phyloP scores from a whole-genome alignment of 2,888 invertebrate species.

The Laspeyria flexula region DNA sequence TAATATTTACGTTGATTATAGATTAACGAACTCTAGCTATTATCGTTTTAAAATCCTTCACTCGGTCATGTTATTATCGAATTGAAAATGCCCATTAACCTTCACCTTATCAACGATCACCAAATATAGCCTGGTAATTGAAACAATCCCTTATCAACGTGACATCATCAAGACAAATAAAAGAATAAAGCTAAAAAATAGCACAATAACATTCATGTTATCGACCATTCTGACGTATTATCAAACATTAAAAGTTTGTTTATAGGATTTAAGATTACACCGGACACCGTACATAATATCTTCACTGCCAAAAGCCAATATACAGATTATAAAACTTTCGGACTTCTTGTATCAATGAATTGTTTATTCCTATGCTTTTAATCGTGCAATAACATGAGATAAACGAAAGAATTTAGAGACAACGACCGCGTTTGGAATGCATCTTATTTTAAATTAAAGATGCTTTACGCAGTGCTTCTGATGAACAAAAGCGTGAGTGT shows the following conservation, averaged over 20 bases:
- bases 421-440: conserved; percentile 3
- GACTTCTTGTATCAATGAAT: conserved; percentile 5
- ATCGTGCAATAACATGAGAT: conserved; percentile 13
- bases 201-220: conserved; percentile 18
- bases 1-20: no score
- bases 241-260: conserved; percentile 6
- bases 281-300: neutral
- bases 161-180: conserved; percentile 42
- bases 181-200: conserved; percentile 25
- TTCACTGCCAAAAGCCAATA: conserved; percentile 1
- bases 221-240: conserved; percentile 3
- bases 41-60: neutral
- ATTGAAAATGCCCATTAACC: conserved; percentile 58
- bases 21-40: neutral
- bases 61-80: neutral
- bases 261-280: conserved; percentile 10
- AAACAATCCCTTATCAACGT: conserved; percentile 55
- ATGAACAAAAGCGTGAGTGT: conserved; percentile 13
- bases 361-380: conserved; percentile 11
- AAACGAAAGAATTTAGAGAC: conserved; percentile 7
- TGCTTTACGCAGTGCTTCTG: conserved; percentile 4
- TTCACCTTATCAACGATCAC: conserved; percentile 69
- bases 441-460: conserved; percentile 4
- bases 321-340: conserved; percentile 9
- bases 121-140: conserved; percentile 59